Evolutionary conservation across 2,797 vertebrate species (phyloP), one percentile per base, ranked within the genome.

Genomic region (Halcyon chelicuti): DNA sequence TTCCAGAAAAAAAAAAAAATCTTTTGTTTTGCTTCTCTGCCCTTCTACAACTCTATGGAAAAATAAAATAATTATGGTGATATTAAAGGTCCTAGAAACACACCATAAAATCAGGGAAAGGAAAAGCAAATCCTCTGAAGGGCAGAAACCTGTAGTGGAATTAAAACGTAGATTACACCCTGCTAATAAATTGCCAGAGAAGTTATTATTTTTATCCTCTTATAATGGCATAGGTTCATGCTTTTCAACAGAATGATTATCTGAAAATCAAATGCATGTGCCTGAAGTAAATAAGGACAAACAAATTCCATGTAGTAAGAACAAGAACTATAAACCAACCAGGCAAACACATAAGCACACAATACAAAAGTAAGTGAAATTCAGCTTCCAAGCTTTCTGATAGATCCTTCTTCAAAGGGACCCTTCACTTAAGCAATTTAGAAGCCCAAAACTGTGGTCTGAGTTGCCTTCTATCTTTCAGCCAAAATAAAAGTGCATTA

Each of bases 111-210:
- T 14, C 6, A 2, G 28, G 18, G 15, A 19, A 35, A 74, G 14
- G 23, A 85, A 93, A 92, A 91, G 57, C 11, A 72, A 96, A 79
- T 58, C 18, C 29, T 90, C 68, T 39, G 70, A 89, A 83, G 37
- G 52, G 54, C 96, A 75, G 44, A 46, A 60, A 81, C 58, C 74
- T 88, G 57, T 47, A 76, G 44, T 40, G 39, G 61, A 66, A 96
- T 95, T 96, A 85, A 88, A 90, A 65, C 29, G 28, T n/a, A 93
- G 72, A 95, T 95, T 92, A 91, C 29, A 77, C 26, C 57, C 76
- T 72, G 77, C 60, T 96, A 96, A 83, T 58, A 96, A 90, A 94
- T 73, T 71, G 66, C 57, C 62, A 74, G 12, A 60, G 68, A 79
- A 62, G 46, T 86, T 47, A 58, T 61, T 91, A 46, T 49, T 80